These are phyloP conservation scores for Fringilla coelebs DNA, from an alignment of 2,797 vertebrate genomes.

Conservation along the genomic window DNA sequence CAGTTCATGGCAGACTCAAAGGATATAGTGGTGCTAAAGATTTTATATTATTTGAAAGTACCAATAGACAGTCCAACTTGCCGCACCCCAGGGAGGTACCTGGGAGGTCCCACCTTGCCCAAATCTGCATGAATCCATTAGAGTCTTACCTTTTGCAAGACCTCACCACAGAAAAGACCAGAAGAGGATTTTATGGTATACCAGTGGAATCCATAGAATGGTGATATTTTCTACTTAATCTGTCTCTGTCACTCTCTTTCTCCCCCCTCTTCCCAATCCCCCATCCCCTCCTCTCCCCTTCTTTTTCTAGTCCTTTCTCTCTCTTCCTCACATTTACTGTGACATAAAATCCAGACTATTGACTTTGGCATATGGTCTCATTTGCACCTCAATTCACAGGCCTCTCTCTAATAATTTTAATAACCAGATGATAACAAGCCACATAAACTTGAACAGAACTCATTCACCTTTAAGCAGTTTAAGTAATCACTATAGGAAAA, in stretches of 20 bases:
- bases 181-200: background rate
- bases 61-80: background rate
- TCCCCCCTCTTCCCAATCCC: background rate
- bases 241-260: no score
- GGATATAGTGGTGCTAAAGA: no score
- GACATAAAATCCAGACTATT: background rate
- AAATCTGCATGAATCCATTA: background rate
- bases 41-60: background rate
- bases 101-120: background rate
- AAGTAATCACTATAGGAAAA: background rate
- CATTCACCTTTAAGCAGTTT: background rate
- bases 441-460: background rate
- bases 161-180: background rate
- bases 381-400: background rate
- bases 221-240: no score
- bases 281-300: no score
- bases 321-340: background rate
- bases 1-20: no score
- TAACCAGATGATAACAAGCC: background rate
- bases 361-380: background rate
- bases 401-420: background rate
- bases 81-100: no score
- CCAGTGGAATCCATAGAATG: background rate
- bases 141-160: background rate
- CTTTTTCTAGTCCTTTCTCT: background rate